Evolutionary conservation across 1,140 invertebrate genomes (phyloP).

Genomic region (Brachionus koreanus): DNA sequence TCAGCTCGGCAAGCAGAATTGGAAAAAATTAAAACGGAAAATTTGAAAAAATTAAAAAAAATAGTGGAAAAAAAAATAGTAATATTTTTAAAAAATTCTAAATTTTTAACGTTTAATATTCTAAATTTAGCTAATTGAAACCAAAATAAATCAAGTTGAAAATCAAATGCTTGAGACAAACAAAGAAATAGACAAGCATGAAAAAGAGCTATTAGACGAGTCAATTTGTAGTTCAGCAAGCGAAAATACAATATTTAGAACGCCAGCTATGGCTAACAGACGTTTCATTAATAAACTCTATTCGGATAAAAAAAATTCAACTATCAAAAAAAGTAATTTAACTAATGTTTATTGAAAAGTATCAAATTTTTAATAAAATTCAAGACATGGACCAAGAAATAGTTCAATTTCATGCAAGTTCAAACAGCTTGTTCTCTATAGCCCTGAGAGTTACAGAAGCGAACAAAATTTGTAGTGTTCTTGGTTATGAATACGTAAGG

Average conservation of each 20-base stretch:
- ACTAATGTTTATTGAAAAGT: not conserved
- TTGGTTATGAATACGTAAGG: constrained; percentile 22
- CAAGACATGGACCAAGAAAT: not conserved
- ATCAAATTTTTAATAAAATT: not conserved
- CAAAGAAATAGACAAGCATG: constrained; percentile 27
- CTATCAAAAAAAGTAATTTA: not conserved
- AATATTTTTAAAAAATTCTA: not conserved
- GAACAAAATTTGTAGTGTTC: constrained; percentile 20
- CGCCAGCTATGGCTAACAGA: not conserved
- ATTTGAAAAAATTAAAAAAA: constrained; percentile 33
- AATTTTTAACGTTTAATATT: not conserved
- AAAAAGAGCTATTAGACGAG: constrained; percentile 36
- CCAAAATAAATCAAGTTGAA: not conserved
- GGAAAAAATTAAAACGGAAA: constrained; percentile 3
- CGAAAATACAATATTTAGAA: not conserved
- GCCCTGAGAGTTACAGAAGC: constrained; percentile 20
- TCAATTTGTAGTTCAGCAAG: not conserved
- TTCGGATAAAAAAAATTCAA: constrained; percentile 29
- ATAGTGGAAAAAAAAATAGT: constrained; percentile 40
- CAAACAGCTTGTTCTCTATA: constrained; percentile 36
- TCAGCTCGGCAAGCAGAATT: not conserved
- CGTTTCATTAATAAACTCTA: constrained; percentile 22
- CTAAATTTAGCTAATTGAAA: not conserved
- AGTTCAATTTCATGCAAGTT: constrained; percentile 36
- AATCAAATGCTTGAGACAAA: constrained; percentile 19